phyloP scores from a whole-genome alignment of 1,140 invertebrate genomes.

The Atopsyche davidsoni region DNA sequence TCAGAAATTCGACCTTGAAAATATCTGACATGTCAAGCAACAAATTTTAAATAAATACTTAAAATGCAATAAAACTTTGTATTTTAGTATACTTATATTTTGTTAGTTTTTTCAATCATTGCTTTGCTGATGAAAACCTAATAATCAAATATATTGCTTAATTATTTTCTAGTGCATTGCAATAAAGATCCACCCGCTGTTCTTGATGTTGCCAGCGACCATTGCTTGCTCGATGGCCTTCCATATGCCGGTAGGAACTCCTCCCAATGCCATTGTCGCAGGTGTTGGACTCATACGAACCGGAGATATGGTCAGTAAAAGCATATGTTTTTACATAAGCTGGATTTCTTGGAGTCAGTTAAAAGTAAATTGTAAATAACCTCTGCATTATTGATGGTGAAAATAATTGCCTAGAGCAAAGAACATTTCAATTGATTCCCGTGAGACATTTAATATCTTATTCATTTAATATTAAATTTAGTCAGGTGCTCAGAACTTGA shows the following conservation, averaged over 20 bases:
- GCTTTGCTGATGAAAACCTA: too few relatives aligned
- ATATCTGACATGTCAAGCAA: too few relatives aligned
- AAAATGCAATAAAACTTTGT: too few relatives aligned
- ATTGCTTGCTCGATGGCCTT: conserved; percentile 72
- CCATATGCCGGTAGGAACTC: conserved; percentile 69
- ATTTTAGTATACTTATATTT: too few relatives aligned
- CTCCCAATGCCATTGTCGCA: conserved; percentile 90
- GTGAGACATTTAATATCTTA: not conserved
- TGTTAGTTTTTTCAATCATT: too few relatives aligned
- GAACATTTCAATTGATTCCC: too few relatives aligned
- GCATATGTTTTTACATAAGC: not conserved
- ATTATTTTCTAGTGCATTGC: too few relatives aligned
- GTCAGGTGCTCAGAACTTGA: too few relatives aligned
- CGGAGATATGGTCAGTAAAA: conserved; percentile 59
- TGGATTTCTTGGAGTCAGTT: not conserved
- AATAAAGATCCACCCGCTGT: conserved; percentile 71
- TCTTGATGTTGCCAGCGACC: conserved; percentile 78
- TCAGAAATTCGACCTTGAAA: too few relatives aligned
- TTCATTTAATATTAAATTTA: not conserved
- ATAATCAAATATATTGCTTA: too few relatives aligned
- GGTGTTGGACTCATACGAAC: conserved; percentile 70
- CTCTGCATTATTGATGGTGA: not conserved
- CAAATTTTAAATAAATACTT: too few relatives aligned
- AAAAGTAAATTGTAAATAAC: not conserved
- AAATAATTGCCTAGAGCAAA: not conserved